Percentiles rank a stretch among this genome's conserved stretches.
Evolutionary conservation across 2,888 invertebrate species (phyloP).

Genomic region (Smittia sp.): DNA sequence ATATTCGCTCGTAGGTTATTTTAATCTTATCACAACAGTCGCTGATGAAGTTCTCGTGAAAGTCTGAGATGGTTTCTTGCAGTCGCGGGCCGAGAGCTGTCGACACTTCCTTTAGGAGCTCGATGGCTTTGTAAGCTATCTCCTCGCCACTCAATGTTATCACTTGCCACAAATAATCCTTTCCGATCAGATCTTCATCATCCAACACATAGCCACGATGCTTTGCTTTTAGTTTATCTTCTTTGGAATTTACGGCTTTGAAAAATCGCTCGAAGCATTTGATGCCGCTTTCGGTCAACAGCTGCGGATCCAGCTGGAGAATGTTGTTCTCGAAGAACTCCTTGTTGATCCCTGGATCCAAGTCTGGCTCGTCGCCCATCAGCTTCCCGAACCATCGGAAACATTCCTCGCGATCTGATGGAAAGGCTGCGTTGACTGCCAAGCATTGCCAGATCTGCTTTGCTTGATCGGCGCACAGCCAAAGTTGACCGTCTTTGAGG

Average conservation of each 20-base stretch:
- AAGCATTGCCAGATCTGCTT: conserved; percentile 96
- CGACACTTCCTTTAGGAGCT: conserved; percentile 86
- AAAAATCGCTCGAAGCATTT: conserved; percentile 73
- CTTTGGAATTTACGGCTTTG: conserved; percentile 87
- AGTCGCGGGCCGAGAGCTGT: conserved; percentile 88
- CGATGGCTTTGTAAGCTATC: conserved; percentile 88
- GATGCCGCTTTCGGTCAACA: conserved; percentile 92
- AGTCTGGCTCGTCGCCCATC: conserved; percentile 94
- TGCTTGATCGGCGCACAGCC: conserved; percentile 95
- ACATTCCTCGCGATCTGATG: conserved; percentile 91
- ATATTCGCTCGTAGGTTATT: conserved; percentile 80
- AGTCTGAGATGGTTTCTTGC: conserved; percentile 71
- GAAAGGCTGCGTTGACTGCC: conserved; percentile 89
- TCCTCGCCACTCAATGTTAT: conserved; percentile 89
- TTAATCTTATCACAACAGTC: conserved; percentile 88
- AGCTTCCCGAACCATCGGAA: conserved; percentile 98
- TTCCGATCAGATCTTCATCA: conserved; percentile 91
- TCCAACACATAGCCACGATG: conserved; percentile 83
- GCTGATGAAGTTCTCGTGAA: conserved; percentile 88
- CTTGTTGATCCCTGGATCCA: conserved; percentile 92
- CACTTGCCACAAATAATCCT: conserved; percentile 94
- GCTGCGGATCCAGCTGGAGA: conserved; percentile 83
- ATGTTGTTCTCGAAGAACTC: conserved; percentile 96
- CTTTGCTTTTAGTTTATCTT: conserved; percentile 85
- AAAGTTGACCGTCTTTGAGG: conserved; percentile 91